Conservation (phyloP, 2,888 invertebrate species). For the Flexamia atlantica region DNA sequence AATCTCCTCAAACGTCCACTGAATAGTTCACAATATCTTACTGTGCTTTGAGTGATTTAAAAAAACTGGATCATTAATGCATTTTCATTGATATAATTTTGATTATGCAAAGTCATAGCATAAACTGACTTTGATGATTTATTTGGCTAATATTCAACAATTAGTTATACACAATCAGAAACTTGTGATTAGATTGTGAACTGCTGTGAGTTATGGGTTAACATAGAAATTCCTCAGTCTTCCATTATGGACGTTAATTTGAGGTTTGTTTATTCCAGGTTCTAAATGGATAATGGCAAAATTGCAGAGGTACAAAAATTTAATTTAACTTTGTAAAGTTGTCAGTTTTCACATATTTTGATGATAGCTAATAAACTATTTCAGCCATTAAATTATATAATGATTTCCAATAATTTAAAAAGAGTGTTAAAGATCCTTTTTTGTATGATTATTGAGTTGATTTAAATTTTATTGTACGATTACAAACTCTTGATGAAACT, state of each 20-base stretch:
- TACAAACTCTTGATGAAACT: too few relatives aligned
- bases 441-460: too few relatives aligned
- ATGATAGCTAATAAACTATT: too few relatives aligned
- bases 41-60: too few relatives aligned
- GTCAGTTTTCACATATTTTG: too few relatives aligned
- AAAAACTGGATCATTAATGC: neutral
- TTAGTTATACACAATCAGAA: slow-evolving; percentile 1
- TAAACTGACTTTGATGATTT: neutral
- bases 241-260: neutral
- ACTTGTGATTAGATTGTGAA: slow-evolving; percentile 14
- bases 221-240: slow-evolving; percentile 32
- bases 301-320: neutral
- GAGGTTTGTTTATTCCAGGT: neutral
- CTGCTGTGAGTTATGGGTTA: neutral
- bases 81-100: neutral
- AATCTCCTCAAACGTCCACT: too few relatives aligned
- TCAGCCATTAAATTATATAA: too few relatives aligned
- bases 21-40: too few relatives aligned
- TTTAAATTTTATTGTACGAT: too few relatives aligned
- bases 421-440: too few relatives aligned
- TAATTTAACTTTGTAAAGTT: too few relatives aligned
- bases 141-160: neutral
- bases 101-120: neutral
- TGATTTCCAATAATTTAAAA: too few relatives aligned
- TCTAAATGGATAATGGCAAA: slow-evolving; percentile 42